Evolutionary conservation across 2,888 invertebrate genomes (phyloP).

Genomic region (Metalampra italica): DNA sequence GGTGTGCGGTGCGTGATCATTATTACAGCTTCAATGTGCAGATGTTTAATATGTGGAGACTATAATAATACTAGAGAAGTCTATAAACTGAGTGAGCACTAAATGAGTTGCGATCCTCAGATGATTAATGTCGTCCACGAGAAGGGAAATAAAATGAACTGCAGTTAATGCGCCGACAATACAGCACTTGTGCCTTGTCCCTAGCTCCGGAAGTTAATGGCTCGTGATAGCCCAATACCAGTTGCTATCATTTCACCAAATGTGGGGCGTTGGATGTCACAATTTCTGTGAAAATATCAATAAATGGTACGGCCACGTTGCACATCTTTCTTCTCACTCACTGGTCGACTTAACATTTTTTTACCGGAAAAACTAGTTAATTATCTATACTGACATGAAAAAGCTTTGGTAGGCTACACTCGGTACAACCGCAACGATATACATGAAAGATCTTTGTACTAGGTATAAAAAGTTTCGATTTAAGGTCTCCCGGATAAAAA

Average conservation of each 20-base stretch:
- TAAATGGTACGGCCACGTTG: too few relatives aligned
- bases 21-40: not conserved
- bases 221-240: slow-evolving; percentile 38
- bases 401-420: too few relatives aligned
- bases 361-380: too few relatives aligned
- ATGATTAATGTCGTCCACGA: slow-evolving; percentile 51
- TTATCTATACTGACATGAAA: too few relatives aligned
- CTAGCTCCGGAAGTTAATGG: slow-evolving; percentile 55
- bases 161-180: slow-evolving; percentile 54
- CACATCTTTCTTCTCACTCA: too few relatives aligned
- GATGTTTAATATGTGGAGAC: slow-evolving; percentile 6
- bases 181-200: slow-evolving; percentile 50
- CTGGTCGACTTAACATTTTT: too few relatives aligned
- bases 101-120: slow-evolving; percentile 49
- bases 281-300: not conserved
- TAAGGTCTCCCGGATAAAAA: too few relatives aligned
- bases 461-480: too few relatives aligned
- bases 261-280: slow-evolving; percentile 32
- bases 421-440: too few relatives aligned
- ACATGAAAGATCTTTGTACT: too few relatives aligned
- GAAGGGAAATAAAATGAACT: slow-evolving; percentile 42
- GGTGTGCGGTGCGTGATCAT: too few relatives aligned
- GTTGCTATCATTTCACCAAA: slow-evolving; percentile 36
- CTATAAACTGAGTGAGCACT: slow-evolving; percentile 41
- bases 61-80: slow-evolving; percentile 15